Evolutionary conservation across 2,888 invertebrate species (phyloP).

Genomic region (Selenia dentaria): DNA sequence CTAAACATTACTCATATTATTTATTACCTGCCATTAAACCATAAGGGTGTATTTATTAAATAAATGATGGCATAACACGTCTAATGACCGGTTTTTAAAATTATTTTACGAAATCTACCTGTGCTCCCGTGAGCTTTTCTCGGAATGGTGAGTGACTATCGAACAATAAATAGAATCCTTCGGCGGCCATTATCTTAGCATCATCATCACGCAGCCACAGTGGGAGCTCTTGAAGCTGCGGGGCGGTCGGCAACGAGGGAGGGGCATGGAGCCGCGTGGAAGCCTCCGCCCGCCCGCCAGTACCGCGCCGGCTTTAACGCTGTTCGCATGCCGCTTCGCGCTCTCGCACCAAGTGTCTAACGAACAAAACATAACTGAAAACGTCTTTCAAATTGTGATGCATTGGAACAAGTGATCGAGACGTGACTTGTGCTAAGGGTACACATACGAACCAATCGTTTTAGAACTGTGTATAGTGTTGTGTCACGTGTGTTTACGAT

Average conservation of each 20-base stretch:
- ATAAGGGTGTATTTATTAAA: constrained; percentile 3
- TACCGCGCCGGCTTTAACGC: constrained; percentile 72
- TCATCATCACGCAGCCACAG: constrained; percentile 76
- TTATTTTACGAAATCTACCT: constrained; percentile 38
- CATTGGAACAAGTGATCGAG: constrained; percentile 26
- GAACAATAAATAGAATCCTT: constrained; percentile 81
- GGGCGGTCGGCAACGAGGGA: constrained; percentile 50
- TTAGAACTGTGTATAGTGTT: constrained; percentile 56
- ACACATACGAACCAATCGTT: constrained; percentile 30
- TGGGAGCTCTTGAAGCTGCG: constrained; percentile 77
- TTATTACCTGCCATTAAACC: background rate
- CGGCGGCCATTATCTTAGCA: constrained; percentile 79
- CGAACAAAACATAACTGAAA: constrained; percentile 69
- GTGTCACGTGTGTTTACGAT: constrained; percentile 82
- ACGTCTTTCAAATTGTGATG: constrained; percentile 54
- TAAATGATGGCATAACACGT: constrained; percentile 1
- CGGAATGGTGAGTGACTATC: constrained; percentile 63
- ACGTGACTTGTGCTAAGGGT: constrained; percentile 36
- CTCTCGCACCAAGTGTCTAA: constrained; percentile 48
- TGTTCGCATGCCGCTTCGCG: constrained; percentile 62
- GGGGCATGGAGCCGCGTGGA: constrained; percentile 65
- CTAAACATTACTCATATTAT: background rate
- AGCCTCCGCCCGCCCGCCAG: constrained; percentile 73
- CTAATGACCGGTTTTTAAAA: constrained; percentile 10
- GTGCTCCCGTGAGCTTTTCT: constrained; percentile 52